A percentile compares a stretch with the other conserved stretches of the same genome.
phyloP scores from a whole-genome alignment of 2,888 invertebrate genomes.

The Caenorhabditis angaria region DNA sequence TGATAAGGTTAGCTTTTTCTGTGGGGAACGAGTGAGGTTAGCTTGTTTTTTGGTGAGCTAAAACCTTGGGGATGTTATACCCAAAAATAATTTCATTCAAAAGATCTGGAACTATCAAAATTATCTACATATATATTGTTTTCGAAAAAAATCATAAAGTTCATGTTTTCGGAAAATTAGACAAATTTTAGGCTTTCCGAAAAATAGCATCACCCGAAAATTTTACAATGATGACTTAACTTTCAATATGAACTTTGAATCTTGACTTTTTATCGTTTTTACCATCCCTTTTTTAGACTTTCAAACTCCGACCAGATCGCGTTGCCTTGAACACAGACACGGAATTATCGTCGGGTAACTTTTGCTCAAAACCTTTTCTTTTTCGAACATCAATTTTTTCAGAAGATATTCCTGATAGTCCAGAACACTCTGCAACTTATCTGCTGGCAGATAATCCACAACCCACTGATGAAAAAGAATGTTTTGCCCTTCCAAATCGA shows the following conservation, averaged over 20 bases:
- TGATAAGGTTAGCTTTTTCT: background rate
- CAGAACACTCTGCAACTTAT: conserved; percentile 18
- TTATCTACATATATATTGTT: no score
- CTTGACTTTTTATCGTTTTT: background rate
- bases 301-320: conserved; percentile 17
- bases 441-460: conserved; percentile 42
- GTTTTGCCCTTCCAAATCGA: conserved; percentile 49
- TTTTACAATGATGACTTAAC: no score
- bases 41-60: background rate
- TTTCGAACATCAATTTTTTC: conserved; percentile 11
- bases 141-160: no score
- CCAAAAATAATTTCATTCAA: no score
- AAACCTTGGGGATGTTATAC: no score
- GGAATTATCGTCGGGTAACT: conserved; percentile 9
- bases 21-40: no score
- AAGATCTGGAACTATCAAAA: no score
- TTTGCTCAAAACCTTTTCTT: background rate
- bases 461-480: conserved; percentile 46
- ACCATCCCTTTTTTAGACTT: background rate
- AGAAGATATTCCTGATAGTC: conserved; percentile 28
- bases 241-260: background rate
- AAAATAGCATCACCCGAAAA: no score
- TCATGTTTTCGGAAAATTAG: no score
- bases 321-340: conserved; percentile 9
- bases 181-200: no score